Conservation (phyloP, 2,113 vertebrate species). For the Tenebrosternarchus preto region DNA sequence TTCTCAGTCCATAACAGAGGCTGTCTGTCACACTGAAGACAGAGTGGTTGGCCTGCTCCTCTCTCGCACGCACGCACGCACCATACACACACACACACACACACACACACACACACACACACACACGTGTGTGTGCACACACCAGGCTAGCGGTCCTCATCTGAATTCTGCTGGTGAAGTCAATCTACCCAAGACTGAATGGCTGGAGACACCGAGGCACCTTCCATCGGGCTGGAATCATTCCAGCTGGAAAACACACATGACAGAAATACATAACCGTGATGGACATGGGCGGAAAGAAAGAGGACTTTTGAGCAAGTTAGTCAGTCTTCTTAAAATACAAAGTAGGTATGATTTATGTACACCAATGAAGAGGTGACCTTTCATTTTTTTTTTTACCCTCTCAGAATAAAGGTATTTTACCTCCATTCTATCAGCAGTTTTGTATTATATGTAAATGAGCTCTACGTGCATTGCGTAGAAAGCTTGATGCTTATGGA, state of each 20-base stretch:
- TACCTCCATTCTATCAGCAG: not conserved
- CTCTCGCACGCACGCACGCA: not conserved
- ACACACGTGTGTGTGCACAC: not conserved
- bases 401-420: no score
- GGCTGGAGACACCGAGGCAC: slow-evolving; percentile 58
- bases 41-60: not conserved
- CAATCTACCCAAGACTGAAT: slow-evolving; percentile 67
- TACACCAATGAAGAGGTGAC: not conserved
- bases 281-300: not conserved
- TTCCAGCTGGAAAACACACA: slow-evolving; percentile 60
- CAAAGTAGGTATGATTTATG: not conserved
- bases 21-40: slow-evolving; percentile 10
- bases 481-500: not conserved
- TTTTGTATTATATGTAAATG: not conserved
- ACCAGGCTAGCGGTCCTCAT: slow-evolving; percentile 59
- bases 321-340: not conserved
- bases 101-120: not conserved
- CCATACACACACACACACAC: not conserved
- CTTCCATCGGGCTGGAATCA: slow-evolving; percentile 58
- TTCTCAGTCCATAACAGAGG: slow-evolving; percentile 2
- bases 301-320: not conserved
- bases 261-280: slow-evolving; percentile 46
- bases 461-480: not conserved
- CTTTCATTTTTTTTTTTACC: no score
- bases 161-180: slow-evolving; percentile 68